Conservation (phyloP, 2,797 vertebrate genomes). For the Pseudochaenichthys georgianus region DNA sequence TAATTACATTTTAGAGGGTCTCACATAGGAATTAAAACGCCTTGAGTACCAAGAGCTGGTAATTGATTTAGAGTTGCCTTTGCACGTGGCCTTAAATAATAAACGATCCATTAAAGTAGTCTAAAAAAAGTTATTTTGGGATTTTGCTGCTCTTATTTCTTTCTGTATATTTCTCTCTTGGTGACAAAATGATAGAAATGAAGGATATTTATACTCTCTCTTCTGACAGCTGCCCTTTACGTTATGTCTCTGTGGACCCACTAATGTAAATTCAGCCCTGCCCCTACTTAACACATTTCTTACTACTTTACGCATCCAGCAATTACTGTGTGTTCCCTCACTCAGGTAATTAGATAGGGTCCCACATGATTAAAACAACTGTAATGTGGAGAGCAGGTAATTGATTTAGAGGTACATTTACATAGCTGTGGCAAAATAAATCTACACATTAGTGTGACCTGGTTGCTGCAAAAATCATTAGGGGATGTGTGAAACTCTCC, state of each 20-base stretch:
- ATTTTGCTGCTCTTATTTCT: background rate
- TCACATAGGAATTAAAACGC: constrained; percentile 23
- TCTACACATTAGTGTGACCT: constrained; percentile 2
- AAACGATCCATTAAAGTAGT: background rate
- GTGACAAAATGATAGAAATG: background rate
- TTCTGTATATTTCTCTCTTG: background rate
- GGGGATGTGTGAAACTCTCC: background rate
- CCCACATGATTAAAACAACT: constrained; percentile 21
- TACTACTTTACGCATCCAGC: background rate
- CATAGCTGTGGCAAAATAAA: constrained; percentile 8
- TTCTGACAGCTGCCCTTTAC: constrained; percentile 1
- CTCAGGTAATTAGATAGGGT: constrained; percentile 21
- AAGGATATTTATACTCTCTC: background rate
- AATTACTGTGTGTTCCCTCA: constrained; percentile 35
- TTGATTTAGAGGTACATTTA: constrained; percentile 36
- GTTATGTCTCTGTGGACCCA: background rate
- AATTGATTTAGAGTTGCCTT: constrained; percentile 39
- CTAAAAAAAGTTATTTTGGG: background rate
- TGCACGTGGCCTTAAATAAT: constrained; percentile 6
- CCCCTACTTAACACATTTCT: background rate
- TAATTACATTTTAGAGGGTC: constrained; percentile 33
- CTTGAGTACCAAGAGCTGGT: constrained; percentile 25
- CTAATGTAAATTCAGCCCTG: background rate
- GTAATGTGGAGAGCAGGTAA: constrained; percentile 33
- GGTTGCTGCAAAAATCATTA: background rate